Conservation (phyloP, 1,140 invertebrate genomes). For the Grapholita molesta region DNA sequence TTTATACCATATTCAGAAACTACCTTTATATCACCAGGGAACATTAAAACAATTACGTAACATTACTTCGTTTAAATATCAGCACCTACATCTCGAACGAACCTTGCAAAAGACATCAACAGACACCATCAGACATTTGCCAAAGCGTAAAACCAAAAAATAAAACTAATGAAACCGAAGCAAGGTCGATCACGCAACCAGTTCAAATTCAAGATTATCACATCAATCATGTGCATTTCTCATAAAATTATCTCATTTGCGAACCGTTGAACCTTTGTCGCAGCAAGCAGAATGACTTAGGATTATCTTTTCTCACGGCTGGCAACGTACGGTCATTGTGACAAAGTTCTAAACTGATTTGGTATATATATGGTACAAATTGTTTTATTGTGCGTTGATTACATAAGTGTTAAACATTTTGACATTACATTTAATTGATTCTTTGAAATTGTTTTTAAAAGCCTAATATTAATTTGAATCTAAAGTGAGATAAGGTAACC, state of each 20-base stretch:
- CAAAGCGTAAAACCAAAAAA: background rate
- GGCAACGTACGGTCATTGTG: background rate
- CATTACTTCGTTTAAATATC: background rate
- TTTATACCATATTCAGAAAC: too few species aligned
- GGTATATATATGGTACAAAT: background rate
- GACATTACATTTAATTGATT: too few species aligned
- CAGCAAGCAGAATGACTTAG: background rate
- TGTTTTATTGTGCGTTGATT: background rate
- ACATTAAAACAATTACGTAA: background rate
- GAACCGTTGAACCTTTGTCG: background rate
- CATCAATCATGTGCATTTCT: constrained; percentile 25
- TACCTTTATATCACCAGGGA: too few species aligned
- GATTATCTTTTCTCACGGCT: background rate
- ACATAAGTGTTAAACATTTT: background rate
- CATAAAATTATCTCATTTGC: background rate
- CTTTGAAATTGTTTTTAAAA: too few species aligned
- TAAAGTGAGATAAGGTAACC: too few species aligned
- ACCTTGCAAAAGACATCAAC: constrained; percentile 2
- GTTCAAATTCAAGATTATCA: constrained; percentile 20
- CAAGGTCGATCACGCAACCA: constrained; percentile 13
- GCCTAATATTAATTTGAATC: too few species aligned
- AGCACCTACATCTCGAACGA: background rate
- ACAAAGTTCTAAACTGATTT: background rate
- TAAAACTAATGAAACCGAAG: background rate
- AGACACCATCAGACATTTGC: background rate